These are phyloP conservation scores for Drosophila putrida DNA, from an alignment of 2,888 invertebrate genomes.

Conservation along the genomic window DNA sequence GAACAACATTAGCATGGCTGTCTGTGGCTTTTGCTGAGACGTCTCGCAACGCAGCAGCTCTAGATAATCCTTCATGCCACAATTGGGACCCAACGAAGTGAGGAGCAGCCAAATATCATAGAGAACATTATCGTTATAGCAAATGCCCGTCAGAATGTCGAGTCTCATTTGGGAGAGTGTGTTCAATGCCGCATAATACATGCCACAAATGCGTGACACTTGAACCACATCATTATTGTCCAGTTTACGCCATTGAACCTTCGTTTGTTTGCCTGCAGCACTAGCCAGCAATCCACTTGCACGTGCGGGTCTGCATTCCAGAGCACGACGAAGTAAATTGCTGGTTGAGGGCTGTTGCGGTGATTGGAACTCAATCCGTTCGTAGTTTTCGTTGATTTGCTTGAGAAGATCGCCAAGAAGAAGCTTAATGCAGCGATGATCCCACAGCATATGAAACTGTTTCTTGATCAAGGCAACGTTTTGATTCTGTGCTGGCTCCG, in stretches of 20 bases:
- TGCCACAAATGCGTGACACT: conserved; percentile 94
- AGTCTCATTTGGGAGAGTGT: conserved; percentile 96
- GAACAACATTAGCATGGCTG: conserved; percentile 96
- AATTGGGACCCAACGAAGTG: conserved; percentile 93
- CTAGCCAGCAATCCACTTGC: conserved; percentile 86
- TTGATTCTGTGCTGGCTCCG: conserved; percentile 84
- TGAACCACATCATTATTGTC: conserved; percentile 93
- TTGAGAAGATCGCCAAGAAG: conserved; percentile 86
- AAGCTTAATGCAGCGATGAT: conserved; percentile 87
- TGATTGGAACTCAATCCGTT: conserved; percentile 84
- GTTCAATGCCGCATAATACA: conserved; percentile 96
- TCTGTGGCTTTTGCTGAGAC: conserved; percentile 92
- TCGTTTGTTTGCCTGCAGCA: conserved; percentile 84
- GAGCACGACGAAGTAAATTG: conserved; percentile 88
- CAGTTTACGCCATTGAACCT: conserved; percentile 87
- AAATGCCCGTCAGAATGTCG: conserved; percentile 97
- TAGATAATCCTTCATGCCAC: conserved; percentile 95
- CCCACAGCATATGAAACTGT: conserved; percentile 87
- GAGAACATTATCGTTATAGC: conserved; percentile 96
- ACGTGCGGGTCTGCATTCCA: conserved; percentile 88
- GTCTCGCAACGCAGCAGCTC: conserved; percentile 93
- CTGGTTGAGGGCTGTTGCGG: conserved; percentile 84
- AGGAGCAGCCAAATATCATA: conserved; percentile 96
- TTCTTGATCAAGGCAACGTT: conserved; percentile 85
- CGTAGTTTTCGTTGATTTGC: conserved; percentile 82